Evolutionary conservation across 2,113 vertebrate species (phyloP).

Genomic region (Geothlypis trichas): DNA sequence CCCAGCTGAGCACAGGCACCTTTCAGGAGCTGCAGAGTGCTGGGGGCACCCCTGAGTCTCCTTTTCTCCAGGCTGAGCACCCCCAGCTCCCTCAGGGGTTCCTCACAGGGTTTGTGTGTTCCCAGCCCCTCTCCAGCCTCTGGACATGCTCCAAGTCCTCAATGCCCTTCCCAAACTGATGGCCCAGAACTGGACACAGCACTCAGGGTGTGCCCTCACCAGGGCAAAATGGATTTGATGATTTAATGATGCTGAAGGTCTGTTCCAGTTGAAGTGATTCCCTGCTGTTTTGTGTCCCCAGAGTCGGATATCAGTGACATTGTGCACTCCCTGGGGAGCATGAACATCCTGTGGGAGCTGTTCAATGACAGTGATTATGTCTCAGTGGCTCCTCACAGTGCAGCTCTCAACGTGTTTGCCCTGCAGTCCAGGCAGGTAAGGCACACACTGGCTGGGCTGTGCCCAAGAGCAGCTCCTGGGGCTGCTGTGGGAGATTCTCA

Average conservation of each 20-base stretch:
- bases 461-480: background rate
- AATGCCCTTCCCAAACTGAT: background rate
- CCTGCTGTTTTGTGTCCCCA: conserved; percentile 30
- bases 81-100: background rate
- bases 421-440: conserved; percentile 80
- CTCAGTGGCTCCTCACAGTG: conserved; percentile 87
- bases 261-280: background rate
- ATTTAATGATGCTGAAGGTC: background rate
- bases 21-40: background rate
- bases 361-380: conserved; percentile 85
- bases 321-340: conserved; percentile 80
- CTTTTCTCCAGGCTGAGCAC: background rate
- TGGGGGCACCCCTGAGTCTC: background rate
- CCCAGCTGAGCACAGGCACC: background rate
- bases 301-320: conserved; percentile 83
- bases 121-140: background rate
- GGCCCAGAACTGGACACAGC: background rate
- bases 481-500: rapidly evolving
- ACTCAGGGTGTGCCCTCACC: background rate
- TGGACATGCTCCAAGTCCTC: background rate
- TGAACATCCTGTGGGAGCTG: conserved; percentile 83
- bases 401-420: conserved; percentile 83
- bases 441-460: rapidly evolving
- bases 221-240: background rate
- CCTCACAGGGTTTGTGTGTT: background rate